Percentiles rank a stretch among this genome's conserved stretches.
Evolutionary conservation across 1,140 invertebrate species (phyloP).

Genomic region (Ips typographus): DNA sequence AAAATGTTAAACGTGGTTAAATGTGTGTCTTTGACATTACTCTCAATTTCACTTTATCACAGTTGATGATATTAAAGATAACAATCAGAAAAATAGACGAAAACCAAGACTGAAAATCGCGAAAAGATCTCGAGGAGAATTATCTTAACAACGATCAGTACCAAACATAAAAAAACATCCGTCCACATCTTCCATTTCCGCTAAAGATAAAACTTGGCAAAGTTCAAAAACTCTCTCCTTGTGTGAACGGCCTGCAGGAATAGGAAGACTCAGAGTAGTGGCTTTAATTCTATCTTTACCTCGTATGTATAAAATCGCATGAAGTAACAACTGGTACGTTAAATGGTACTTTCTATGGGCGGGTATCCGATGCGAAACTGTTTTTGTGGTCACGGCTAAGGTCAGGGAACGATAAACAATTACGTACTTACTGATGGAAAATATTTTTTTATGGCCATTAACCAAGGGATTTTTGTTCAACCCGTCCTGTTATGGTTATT

Average conservation of each 20-base stretch:
- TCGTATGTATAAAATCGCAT: conserved; percentile 28
- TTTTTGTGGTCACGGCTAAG: conserved; percentile 25
- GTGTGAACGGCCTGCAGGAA: conserved; percentile 25
- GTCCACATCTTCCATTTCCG: not conserved
- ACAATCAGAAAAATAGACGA: too few relatives aligned
- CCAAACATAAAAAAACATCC: too few relatives aligned
- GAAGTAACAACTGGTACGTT: conserved; percentile 25
- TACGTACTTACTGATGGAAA: conserved; percentile 15
- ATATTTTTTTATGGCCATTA: not conserved
- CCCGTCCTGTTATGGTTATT: not conserved
- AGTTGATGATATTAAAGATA: too few relatives aligned
- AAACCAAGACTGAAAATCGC: too few relatives aligned
- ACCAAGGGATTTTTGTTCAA: too few relatives aligned
- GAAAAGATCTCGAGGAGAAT: too few relatives aligned
- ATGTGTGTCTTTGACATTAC: too few relatives aligned
- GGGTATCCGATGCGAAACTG: conserved; percentile 19
- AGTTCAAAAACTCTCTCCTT: conserved; percentile 12
- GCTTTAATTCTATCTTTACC: conserved; percentile 26
- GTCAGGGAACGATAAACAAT: conserved; percentile 30
- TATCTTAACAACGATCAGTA: too few relatives aligned
- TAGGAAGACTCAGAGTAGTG: conserved; percentile 16
- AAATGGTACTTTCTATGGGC: conserved; percentile 23
- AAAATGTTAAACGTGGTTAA: too few relatives aligned
- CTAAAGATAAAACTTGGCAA: not conserved
- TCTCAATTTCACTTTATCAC: too few relatives aligned